phyloP scores from a whole-genome alignment of 2,888 invertebrate species.

The Eristalis arbustorum region DNA sequence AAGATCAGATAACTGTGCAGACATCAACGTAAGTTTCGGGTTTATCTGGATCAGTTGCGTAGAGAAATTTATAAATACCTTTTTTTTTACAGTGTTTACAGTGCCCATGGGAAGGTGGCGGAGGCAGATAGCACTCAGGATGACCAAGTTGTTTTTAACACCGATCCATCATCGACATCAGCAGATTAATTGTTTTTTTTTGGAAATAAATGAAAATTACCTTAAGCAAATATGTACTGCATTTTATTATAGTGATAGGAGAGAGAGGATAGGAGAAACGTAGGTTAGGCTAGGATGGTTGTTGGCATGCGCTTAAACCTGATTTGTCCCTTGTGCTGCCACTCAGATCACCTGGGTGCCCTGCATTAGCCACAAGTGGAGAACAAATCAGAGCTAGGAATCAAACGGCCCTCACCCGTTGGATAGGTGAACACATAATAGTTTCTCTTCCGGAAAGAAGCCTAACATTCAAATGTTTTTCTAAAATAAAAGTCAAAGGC shows the following conservation, averaged over 20 bases:
- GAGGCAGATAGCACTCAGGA: slow-evolving; percentile 61
- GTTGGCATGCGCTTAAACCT: too few relatives aligned
- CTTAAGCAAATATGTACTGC: background rate
- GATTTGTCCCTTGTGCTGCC: too few relatives aligned
- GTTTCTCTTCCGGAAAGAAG: too few relatives aligned
- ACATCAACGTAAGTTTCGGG: slow-evolving; percentile 34
- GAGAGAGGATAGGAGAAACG: too few relatives aligned
- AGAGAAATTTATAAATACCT: background rate
- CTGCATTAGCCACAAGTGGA: too few relatives aligned
- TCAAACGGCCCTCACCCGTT: too few relatives aligned
- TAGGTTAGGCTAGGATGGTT: too few relatives aligned
- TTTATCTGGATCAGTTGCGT: background rate
- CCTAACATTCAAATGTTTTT: too few relatives aligned
- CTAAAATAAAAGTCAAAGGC: background rate
- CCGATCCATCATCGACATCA: slow-evolving; percentile 42
- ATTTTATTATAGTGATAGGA: too few relatives aligned
- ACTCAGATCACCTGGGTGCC: too few relatives aligned
- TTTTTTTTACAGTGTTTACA: slow-evolving; percentile 34
- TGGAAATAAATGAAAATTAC: background rate
- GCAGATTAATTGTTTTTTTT: slow-evolving; percentile 22
- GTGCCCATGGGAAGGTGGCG: slow-evolving; percentile 45
- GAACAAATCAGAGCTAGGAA: too few relatives aligned
- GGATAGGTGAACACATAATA: too few relatives aligned
- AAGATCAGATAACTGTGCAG: slow-evolving; percentile 62
- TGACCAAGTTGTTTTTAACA: slow-evolving; percentile 35